phyloP scores from a whole-genome alignment of 2,113 vertebrate species.

The Calonectris borealis region DNA sequence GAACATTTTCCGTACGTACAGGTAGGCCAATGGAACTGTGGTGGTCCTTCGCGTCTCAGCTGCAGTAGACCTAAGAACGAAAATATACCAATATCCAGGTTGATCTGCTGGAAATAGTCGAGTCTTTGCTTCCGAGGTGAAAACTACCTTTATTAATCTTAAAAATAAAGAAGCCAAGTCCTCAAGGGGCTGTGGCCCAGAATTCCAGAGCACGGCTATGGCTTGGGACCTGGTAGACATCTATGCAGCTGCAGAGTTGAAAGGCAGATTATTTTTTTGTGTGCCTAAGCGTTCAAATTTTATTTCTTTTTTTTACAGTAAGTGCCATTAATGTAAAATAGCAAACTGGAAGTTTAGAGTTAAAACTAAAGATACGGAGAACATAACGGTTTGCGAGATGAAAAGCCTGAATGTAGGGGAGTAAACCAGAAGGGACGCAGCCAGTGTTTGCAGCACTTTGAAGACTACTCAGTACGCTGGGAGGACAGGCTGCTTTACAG shows the following conservation, averaged over 20 bases:
- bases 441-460: not conserved
- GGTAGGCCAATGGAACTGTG: not conserved
- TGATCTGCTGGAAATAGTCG: not conserved
- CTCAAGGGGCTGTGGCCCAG: not conserved
- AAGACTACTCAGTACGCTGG: not conserved
- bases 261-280: not conserved
- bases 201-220: not conserved
- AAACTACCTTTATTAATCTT: not conserved
- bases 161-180: not conserved
- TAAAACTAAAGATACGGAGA: conserved; percentile 10
- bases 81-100: not conserved
- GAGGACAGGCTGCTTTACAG: not conserved
- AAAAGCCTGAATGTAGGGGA: not conserved
- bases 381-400: not conserved
- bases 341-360: conserved; percentile 34
- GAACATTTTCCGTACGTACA: not conserved
- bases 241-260: conserved; percentile 52
- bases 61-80: not conserved
- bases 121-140: not conserved
- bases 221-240: not conserved
- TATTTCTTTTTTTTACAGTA: conserved; percentile 23
- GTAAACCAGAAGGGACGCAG: not conserved
- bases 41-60: not conserved
- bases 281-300: conserved; percentile 51
- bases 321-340: conserved; percentile 76